A percentile compares a stretch with the other conserved stretches of the same genome.
Conservation (phyloP, 2,797 vertebrate species). For the Halcyon leucocephala region DNA sequence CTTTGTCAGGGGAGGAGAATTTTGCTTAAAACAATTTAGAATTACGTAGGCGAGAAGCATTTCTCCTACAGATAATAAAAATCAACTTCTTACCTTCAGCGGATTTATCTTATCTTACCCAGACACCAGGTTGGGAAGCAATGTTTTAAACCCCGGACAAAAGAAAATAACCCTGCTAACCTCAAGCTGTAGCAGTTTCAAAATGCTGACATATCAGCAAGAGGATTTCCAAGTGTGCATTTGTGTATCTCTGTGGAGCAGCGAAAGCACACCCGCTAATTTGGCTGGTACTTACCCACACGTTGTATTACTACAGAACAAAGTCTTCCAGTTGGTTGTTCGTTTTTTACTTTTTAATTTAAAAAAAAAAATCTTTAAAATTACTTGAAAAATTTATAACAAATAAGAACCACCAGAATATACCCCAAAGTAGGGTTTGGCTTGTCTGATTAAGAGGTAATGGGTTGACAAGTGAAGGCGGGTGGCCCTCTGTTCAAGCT, state of each 20-base stretch:
- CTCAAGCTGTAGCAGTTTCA: background rate
- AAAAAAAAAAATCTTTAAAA: background rate
- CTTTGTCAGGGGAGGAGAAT: background rate
- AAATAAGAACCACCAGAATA: background rate
- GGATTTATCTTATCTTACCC: background rate
- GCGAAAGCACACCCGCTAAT: background rate
- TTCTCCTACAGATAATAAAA: background rate
- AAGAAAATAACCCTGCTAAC: background rate
- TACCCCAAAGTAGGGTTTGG: background rate
- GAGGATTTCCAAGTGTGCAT: background rate
- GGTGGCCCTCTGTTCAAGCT: background rate
- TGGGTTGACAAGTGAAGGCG: background rate
- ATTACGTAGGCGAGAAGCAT: background rate
- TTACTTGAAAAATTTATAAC: background rate
- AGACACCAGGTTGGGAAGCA: background rate
- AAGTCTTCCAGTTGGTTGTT: background rate
- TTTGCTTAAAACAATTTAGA: background rate
- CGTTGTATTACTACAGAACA: background rate
- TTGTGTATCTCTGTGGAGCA: background rate
- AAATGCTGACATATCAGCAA: background rate
- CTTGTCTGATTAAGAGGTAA: background rate
- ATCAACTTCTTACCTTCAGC: background rate
- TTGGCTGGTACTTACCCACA: background rate
- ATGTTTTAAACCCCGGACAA: background rate
- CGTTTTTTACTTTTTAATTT: background rate